Evolutionary conservation across 2,888 invertebrate genomes (phyloP).

Genomic region (Elysia crispata): DNA sequence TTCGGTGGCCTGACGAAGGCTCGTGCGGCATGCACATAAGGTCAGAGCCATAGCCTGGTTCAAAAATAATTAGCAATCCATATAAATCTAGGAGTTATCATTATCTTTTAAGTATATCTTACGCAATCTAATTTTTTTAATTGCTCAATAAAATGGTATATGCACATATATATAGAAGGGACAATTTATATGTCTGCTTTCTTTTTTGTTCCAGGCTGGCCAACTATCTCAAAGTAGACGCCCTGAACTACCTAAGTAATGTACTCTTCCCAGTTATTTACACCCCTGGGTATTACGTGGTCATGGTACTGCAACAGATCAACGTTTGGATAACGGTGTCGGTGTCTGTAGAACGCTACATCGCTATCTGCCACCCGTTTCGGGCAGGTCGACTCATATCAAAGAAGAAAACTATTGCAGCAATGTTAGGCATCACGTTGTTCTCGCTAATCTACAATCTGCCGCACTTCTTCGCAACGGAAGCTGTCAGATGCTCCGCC

Average conservation of each 20-base stretch:
- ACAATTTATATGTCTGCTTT: background rate
- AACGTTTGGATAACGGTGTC: slow-evolving; percentile 74
- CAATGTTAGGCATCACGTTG: slow-evolving; percentile 59
- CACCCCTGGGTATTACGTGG: slow-evolving; percentile 66
- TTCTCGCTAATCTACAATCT: slow-evolving; percentile 69
- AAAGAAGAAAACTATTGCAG: slow-evolving; percentile 63
- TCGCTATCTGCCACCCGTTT: slow-evolving; percentile 74
- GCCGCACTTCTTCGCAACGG: slow-evolving; percentile 67
- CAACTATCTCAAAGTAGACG: slow-evolving; percentile 56
- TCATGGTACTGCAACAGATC: slow-evolving; percentile 71
- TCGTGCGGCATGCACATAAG: too few species aligned
- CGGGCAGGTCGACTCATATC: slow-evolving; percentile 66
- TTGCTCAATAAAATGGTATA: too few species aligned
- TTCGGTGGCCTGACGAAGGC: too few species aligned
- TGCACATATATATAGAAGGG: too few species aligned
- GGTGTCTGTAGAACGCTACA: slow-evolving; percentile 73
- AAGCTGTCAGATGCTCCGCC: slow-evolving; percentile 43
- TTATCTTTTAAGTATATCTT: too few species aligned
- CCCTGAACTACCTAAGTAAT: slow-evolving; percentile 60
- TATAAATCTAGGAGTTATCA: too few species aligned
- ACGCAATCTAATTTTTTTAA: too few species aligned
- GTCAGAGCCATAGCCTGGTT: too few species aligned
- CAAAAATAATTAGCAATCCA: too few species aligned
- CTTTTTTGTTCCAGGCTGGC: slow-evolving; percentile 49
- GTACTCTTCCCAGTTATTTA: slow-evolving; percentile 69